phyloP scores from a whole-genome alignment of 2,113 vertebrate genomes.

The Pseudopodoces humilis region DNA sequence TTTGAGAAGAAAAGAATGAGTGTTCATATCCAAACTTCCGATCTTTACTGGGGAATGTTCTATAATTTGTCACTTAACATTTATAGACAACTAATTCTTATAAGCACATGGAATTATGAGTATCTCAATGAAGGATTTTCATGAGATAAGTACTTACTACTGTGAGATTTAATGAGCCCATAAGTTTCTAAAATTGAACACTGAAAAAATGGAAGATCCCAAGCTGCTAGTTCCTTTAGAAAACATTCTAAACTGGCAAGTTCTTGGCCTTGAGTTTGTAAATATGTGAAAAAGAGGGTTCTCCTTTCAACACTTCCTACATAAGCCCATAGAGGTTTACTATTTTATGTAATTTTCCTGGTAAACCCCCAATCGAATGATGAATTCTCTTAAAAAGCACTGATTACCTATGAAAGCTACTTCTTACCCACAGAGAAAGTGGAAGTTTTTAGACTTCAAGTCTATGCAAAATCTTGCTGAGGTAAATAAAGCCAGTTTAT shows the following conservation, averaged over 20 bases:
- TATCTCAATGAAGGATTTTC: background rate
- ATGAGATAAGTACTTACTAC: background rate
- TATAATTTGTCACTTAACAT: background rate
- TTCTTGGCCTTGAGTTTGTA: background rate
- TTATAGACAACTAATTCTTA: background rate
- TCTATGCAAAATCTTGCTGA: background rate
- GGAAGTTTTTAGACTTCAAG: background rate
- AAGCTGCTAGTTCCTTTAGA: background rate
- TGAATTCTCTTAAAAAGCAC: background rate
- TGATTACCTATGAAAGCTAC: background rate
- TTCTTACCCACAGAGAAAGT: background rate
- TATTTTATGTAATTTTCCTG: background rate
- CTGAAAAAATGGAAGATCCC: background rate
- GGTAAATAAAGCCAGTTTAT: background rate
- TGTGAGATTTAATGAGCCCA: background rate
- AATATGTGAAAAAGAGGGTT: background rate
- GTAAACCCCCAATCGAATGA: background rate
- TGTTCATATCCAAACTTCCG: background rate
- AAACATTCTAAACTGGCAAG: background rate
- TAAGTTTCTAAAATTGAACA: slow-evolving; percentile 11
- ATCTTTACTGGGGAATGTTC: background rate
- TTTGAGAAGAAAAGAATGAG: background rate
- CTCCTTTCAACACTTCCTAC: slow-evolving; percentile 30
- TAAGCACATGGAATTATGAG: background rate
- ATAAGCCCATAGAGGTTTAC: background rate